Conservation (phyloP, 2,113 vertebrate genomes). For the Peromyscus polionotus region DNA sequence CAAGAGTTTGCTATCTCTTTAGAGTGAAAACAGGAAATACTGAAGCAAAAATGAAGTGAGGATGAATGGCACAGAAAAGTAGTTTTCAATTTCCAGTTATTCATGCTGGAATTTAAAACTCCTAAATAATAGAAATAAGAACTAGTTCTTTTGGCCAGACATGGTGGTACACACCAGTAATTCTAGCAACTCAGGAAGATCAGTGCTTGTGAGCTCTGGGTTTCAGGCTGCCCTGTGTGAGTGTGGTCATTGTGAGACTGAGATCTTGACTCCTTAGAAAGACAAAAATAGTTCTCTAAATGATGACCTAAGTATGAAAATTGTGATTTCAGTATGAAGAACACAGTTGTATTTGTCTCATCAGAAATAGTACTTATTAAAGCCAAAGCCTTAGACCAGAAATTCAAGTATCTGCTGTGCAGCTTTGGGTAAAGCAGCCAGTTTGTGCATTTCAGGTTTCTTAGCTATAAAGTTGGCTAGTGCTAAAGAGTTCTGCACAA, state of each 20-base stretch:
- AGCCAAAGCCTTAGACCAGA: constrained; percentile 40
- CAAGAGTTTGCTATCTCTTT: constrained; percentile 38
- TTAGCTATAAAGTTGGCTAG: constrained; percentile 10
- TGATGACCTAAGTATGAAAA: constrained; percentile 57
- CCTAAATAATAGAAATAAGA: constrained; percentile 52
- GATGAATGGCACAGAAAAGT: constrained; percentile 56
- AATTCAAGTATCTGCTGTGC: constrained; percentile 25
- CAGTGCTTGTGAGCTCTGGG: background rate
- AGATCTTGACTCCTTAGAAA: background rate
- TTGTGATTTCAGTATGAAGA: constrained; percentile 39
- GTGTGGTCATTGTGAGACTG: background rate
- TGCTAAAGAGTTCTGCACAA: constrained; percentile 48
- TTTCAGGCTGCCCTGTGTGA: background rate
- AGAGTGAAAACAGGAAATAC: constrained; percentile 54
- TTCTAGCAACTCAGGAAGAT: background rate
- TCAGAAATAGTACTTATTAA: constrained; percentile 52
- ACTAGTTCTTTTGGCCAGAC: background rate
- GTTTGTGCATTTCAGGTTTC: constrained; percentile 31
- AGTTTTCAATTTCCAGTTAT: constrained; percentile 61
- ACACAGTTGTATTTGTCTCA: constrained; percentile 52
- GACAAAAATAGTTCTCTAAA: constrained; percentile 46
- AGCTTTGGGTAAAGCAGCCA: constrained; percentile 50
- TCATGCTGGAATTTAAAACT: background rate
- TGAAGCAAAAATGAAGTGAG: constrained; percentile 56
- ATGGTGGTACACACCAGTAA: background rate